Evolutionary conservation across 2,888 invertebrate genomes (phyloP), one percentile per base, ranked within the genome.

Genomic region (Branchellion lobata): DNA sequence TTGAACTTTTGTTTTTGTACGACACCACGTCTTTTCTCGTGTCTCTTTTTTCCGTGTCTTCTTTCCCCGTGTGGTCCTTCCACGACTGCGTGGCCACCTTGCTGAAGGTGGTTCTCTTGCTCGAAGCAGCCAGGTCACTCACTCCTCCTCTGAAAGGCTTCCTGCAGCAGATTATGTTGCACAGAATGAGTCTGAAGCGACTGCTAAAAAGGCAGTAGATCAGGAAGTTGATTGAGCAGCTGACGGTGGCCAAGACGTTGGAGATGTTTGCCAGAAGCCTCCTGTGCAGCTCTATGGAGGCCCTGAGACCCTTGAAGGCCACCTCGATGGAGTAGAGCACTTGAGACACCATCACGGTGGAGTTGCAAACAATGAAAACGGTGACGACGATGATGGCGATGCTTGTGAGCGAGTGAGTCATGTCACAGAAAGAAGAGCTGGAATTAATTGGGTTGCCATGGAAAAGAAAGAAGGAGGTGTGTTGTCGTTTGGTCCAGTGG

Each of bases 171-270:
- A 80, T 78, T 36, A 79, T 80, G 0, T 65, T 31, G 18, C 36
- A 8, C 29, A 81, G 69, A 24, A 77, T 61, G 36, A 68, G 11
- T 1, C 82, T 51, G 78, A 83, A 83, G 33, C 74, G 80, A 0
- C 79, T 57, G 36, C 83, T 82, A 71, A 81, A 82, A 1, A 81
- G 47, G 57, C 82, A 83, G 79, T 83, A 83, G 72, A 83, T 82
- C 80, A 83, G n/a, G 75, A 83, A 83, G 80, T 83, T 83, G 61
- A 82, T 71, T 33, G 82, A 78, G 0, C 80, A 82, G 77, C 81
- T 82, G 36, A 83, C 18, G 1, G 82, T 82, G 33, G 83, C 75
- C 24, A 83, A 53, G 36, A 83, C 68, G 77, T 83, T 83, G 69
- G 82, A 82, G 79, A 82, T 71, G 36, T 81, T 79, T 3, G 82